Conservation (phyloP, 2,113 vertebrate species). For the Agapornis roseicollis region DNA sequence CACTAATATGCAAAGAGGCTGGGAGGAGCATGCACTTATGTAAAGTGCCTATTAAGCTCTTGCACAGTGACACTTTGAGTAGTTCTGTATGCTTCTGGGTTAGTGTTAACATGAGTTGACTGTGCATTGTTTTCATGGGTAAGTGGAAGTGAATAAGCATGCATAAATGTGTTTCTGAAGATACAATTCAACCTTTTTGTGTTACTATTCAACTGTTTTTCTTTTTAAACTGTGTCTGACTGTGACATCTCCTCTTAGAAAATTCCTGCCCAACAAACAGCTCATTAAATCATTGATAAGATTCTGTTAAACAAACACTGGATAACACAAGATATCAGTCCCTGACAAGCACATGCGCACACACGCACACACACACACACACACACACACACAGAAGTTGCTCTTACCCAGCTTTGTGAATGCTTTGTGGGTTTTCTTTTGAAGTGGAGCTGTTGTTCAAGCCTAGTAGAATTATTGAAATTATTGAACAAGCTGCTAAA, state of each 20-base stretch:
- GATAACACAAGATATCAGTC: neutral
- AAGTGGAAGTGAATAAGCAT: slow-evolving; percentile 15
- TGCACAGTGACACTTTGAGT: neutral
- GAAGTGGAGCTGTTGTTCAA: slow-evolving; percentile 14
- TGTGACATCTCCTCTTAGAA: neutral
- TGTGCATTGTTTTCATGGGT: slow-evolving; percentile 35
- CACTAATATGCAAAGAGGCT: neutral
- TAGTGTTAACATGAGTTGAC: neutral
- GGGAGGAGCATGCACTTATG: neutral
- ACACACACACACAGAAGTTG: neutral
- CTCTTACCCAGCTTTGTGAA: neutral
- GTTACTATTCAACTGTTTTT: neutral
- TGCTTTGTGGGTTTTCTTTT: slow-evolving; percentile 21
- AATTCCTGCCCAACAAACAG: neutral
- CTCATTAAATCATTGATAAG: slow-evolving; percentile 48
- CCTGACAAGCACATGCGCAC: neutral
- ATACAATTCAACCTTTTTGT: slow-evolving; percentile 12
- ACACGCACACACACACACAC: neutral
- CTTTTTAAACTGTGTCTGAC: neutral
- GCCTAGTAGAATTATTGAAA: neutral
- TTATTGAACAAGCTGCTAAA: slow-evolving; percentile 7
- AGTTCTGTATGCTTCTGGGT: neutral
- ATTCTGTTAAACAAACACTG: neutral
- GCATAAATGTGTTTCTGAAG: slow-evolving; percentile 36
- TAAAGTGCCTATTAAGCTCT: neutral